Percentiles rank a stretch among this genome's conserved stretches.
These are phyloP conservation scores for Penaeus vannamei DNA, from an alignment of 1,140 invertebrate species.

Conservation along the genomic window DNA sequence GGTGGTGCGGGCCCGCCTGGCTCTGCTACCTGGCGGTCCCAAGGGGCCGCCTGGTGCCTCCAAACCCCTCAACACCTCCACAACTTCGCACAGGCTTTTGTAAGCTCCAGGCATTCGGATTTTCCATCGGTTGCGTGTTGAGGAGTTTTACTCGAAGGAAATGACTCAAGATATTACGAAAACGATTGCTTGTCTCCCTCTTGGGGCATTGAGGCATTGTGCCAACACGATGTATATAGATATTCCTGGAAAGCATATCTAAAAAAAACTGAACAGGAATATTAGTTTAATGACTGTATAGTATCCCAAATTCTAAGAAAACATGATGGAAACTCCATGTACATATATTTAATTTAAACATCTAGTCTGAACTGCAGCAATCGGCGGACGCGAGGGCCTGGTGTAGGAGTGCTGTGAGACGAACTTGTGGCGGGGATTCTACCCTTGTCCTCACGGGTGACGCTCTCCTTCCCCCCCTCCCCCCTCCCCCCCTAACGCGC, in stretches of 20 bases:
- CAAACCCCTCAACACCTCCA: constrained; percentile 6
- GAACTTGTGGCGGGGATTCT: constrained; percentile 4
- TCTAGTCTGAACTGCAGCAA: not conserved
- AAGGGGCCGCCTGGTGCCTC: constrained; percentile 36
- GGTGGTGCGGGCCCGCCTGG: constrained; percentile 35
- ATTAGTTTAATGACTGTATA: not conserved
- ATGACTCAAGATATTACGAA: not conserved
- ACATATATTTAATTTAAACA: too few species aligned
- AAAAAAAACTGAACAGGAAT: too few species aligned
- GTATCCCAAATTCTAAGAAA: not conserved
- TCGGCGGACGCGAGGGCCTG: too few species aligned
- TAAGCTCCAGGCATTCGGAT: not conserved
- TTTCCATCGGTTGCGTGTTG: too few species aligned
- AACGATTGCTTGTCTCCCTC: not conserved
- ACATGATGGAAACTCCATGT: not conserved
- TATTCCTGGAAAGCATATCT: too few species aligned
- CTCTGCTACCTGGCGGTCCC: constrained; percentile 41
- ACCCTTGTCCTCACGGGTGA: constrained; percentile 30
- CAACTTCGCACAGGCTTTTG: not conserved
- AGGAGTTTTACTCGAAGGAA: not conserved
- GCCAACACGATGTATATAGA: not conserved
- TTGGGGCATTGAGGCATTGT: not conserved
- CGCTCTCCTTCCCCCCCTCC: not conserved
- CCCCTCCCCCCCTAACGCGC: not conserved
- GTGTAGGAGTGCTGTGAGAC: not conserved